These are phyloP conservation scores for Hippocampus abdominalis DNA, from an alignment of 2,113 vertebrate genomes.

Conservation along the genomic window DNA sequence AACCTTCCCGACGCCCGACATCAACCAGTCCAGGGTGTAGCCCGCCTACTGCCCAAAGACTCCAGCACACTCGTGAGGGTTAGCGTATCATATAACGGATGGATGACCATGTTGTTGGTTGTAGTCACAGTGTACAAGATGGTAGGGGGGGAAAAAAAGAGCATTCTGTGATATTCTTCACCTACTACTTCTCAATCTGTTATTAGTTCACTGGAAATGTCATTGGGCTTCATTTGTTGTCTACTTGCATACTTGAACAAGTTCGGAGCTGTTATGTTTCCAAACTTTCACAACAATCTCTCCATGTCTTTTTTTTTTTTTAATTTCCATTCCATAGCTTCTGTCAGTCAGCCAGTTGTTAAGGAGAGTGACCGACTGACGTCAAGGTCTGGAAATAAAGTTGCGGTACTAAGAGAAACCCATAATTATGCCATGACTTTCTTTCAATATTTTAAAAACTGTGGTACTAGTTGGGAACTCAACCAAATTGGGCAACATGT, in stretches of 20 bases:
- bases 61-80: too few species aligned
- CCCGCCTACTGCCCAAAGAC: too few species aligned
- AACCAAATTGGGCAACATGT: constrained; percentile 15
- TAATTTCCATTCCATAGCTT: not conserved
- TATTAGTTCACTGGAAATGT: not conserved
- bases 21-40: too few species aligned
- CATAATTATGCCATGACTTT: constrained; percentile 37
- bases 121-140: not conserved
- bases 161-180: not conserved
- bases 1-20: too few species aligned
- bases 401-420: constrained; percentile 38
- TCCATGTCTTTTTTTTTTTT: not conserved
- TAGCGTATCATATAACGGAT: too few species aligned
- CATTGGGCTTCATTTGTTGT: not conserved
- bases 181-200: not conserved
- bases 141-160: not conserved
- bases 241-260: not conserved
- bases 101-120: too few species aligned
- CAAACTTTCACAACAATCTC: not conserved
- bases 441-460: constrained; percentile 35
- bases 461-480: constrained; percentile 29
- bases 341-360: constrained; percentile 25
- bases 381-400: constrained; percentile 54
- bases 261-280: not conserved
- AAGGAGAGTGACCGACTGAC: constrained; percentile 34